These are phyloP conservation scores for Lota lota DNA, from an alignment of 2,113 vertebrate species.

Conservation along the genomic window DNA sequence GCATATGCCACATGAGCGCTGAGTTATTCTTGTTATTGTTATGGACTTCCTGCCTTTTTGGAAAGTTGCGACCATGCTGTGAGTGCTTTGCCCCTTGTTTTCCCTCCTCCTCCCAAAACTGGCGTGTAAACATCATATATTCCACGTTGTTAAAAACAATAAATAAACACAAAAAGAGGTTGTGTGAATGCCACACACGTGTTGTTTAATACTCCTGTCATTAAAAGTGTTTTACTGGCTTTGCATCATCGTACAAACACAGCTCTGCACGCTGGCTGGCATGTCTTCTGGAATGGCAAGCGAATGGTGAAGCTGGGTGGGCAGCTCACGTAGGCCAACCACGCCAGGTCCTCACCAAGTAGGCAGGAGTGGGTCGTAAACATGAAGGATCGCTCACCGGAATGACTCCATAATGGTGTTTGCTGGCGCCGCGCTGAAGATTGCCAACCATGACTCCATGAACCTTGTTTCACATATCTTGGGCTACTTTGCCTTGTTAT, in stretches of 20 bases:
- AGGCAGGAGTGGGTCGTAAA: slow-evolving; percentile 48
- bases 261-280: background rate
- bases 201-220: slow-evolving; percentile 19
- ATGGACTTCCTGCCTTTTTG: slow-evolving; percentile 36
- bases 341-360: slow-evolving; percentile 30
- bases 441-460: background rate
- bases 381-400: slow-evolving; percentile 35
- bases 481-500: too few species aligned
- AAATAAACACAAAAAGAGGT: slow-evolving; percentile 12
- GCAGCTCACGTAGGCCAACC: slow-evolving; percentile 43
- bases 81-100: background rate
- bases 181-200: slow-evolving; percentile 25
- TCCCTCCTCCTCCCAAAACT: background rate
- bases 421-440: slow-evolving; percentile 24
- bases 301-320: slow-evolving; percentile 51
- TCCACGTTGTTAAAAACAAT: slow-evolving; percentile 8
- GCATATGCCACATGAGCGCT: background rate
- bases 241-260: slow-evolving; percentile 38
- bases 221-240: slow-evolving; percentile 42
- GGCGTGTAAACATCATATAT: background rate
- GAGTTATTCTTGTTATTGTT: slow-evolving; percentile 37
- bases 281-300: slow-evolving; percentile 23
- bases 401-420: background rate
- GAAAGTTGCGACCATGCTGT: background rate
- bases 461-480: slow-evolving; percentile 3